phyloP scores from a whole-genome alignment of 1,140 invertebrate genomes.

The Neodiprion fabricii region DNA sequence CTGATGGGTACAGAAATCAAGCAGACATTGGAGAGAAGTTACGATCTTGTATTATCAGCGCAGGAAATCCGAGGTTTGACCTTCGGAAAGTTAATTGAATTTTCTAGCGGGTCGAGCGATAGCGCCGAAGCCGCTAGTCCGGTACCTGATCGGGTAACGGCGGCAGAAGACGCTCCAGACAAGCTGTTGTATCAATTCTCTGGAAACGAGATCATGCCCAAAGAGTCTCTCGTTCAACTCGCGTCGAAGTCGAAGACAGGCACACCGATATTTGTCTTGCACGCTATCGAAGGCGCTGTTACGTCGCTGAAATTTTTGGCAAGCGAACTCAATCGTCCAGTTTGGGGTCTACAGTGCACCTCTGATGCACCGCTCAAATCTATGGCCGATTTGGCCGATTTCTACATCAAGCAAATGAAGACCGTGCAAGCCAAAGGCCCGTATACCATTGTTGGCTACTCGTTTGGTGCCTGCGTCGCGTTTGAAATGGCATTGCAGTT shows the following conservation, averaged over 20 bases:
- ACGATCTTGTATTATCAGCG: slow-evolving; percentile 86
- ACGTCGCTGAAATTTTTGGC: slow-evolving; percentile 74
- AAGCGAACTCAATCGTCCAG: slow-evolving; percentile 73
- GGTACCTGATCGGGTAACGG: background rate
- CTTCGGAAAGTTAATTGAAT: slow-evolving; percentile 73
- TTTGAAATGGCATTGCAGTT: slow-evolving; percentile 92
- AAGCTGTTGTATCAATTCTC: slow-evolving; percentile 45
- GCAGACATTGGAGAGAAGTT: slow-evolving; percentile 92
- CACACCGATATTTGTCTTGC: slow-evolving; percentile 76
- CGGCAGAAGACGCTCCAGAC: slow-evolving; percentile 27
- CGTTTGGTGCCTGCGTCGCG: slow-evolving; percentile 90
- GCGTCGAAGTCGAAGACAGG: slow-evolving; percentile 60
- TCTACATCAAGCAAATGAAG: slow-evolving; percentile 82
- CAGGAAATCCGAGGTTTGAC: slow-evolving; percentile 87
- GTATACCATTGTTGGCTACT: slow-evolving; percentile 90
- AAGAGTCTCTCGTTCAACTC: slow-evolving; percentile 68
- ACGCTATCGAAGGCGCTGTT: slow-evolving; percentile 92
- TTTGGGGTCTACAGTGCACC: slow-evolving; percentile 91
- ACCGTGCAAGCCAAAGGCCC: slow-evolving; percentile 81
- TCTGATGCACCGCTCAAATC: slow-evolving; percentile 74
- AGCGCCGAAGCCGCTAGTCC: slow-evolving; percentile 27
- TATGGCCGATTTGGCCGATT: slow-evolving; percentile 77
- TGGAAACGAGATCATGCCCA: slow-evolving; percentile 66
- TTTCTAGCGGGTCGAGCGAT: slow-evolving; percentile 63
- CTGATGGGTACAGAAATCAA: slow-evolving; percentile 98